Conservation (phyloP, 2,113 vertebrate species). For the Mesembrinibis cayennensis region DNA sequence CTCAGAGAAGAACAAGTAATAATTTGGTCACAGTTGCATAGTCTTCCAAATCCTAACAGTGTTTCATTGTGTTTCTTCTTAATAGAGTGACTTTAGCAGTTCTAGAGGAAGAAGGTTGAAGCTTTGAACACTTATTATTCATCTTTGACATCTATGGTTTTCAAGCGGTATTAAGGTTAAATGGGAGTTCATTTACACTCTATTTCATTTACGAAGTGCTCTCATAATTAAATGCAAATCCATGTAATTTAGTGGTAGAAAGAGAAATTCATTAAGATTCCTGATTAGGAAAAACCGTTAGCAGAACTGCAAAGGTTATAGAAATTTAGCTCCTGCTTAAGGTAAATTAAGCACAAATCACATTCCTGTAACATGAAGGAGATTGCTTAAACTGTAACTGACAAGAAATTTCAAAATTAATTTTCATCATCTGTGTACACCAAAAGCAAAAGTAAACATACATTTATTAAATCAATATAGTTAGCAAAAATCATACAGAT, state of each 20-base stretch:
- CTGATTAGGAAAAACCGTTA: neutral
- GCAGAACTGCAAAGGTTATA: slow-evolving; percentile 5
- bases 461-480: neutral
- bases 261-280: slow-evolving; percentile 50
- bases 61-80: neutral
- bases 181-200: slow-evolving; percentile 34
- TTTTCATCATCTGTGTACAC: neutral
- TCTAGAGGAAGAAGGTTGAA: neutral
- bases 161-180: slow-evolving; percentile 29
- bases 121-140: neutral
- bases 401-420: neutral
- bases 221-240: slow-evolving; percentile 46
- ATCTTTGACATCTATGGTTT: slow-evolving; percentile 28
- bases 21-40: neutral
- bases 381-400: neutral
- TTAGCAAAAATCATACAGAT: neutral
- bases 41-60: neutral
- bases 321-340: neutral
- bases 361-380: neutral
- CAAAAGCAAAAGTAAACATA: neutral
- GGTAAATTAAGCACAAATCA: neutral
- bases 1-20: neutral
- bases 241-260: slow-evolving; percentile 38
- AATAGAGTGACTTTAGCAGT: neutral
- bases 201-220: slow-evolving; percentile 32